Evolutionary conservation across 2,113 vertebrate genomes (phyloP), one percentile per base, ranked within the genome.

Genomic region (Amphilophus citrinellus): DNA sequence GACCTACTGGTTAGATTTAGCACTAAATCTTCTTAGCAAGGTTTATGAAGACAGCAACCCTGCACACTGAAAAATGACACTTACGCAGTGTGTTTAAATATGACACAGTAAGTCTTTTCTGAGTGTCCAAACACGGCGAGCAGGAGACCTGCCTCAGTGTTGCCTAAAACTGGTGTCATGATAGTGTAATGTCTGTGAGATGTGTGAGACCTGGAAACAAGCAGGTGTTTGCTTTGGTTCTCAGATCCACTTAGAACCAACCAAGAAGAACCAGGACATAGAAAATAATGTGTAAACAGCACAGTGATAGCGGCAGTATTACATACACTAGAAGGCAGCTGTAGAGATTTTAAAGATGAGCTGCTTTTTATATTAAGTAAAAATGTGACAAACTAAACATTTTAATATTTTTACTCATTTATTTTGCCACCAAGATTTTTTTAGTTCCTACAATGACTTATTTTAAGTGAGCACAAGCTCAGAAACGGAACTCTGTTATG

Each of bases 301-400:
- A 50, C 13, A 15, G 5, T 17, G 14, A 6, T 50, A 15, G 4
- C 3, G 11, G 10, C 13, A 50, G 44, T 5, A 17, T 5, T 50
- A 50, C 5, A 50, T 50, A 50, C 14, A 50, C 14, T 15, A 13
- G 14, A 50, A 6, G 14, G 44, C 14, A 15, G 44, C 15, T 50
- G 5, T 15, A 4, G 14, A 71, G 0, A 9, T 13, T 73, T 73
- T 2, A 53, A 27, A 73, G 53, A 32, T 53, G 9, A 53, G 27
- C 15, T 73, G 10, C 2, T 32, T 32, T 53, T 53, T 30, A 0
- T 30, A 73, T 53, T 17, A 2, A 44, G 14, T 17, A 53, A 5
- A 8, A 30, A 73, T 8, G 7, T 1, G 2, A n/a, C 56, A n/a
- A 53, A 56, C 11, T 32, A 73, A 32, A n/a, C 11, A 73, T 1